These are phyloP conservation scores for Melanostoma scalare DNA, from an alignment of 2,888 invertebrate species.

Conservation along the genomic window DNA sequence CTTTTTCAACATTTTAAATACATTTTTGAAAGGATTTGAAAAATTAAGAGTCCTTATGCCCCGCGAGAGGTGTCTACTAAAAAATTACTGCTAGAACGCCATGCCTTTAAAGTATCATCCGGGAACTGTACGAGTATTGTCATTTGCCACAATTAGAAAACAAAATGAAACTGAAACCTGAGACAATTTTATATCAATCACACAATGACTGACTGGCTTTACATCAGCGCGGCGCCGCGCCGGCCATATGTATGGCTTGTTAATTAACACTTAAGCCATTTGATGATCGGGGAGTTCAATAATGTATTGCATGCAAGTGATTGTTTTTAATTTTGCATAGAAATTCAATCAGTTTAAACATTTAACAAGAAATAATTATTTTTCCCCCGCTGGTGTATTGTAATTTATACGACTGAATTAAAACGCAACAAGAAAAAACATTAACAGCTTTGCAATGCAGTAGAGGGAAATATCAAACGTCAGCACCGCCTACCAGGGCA, in stretches of 20 bases:
- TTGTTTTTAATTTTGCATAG: conserved; percentile 43
- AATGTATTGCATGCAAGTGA: conserved; percentile 22
- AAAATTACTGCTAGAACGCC: no score
- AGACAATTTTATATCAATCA: not conserved
- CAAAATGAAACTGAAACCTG: no score
- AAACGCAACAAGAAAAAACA: conserved; percentile 33
- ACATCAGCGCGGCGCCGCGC: not conserved
- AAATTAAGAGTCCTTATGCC: no score
- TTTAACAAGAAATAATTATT: conserved; percentile 39
- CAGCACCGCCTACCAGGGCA: conserved; percentile 53
- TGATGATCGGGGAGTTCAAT: conserved; percentile 36
- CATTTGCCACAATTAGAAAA: no score
- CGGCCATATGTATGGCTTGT: not conserved
- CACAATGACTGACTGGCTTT: conserved; percentile 16
- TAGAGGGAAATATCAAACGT: conserved; percentile 48
- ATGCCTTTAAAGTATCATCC: no score
- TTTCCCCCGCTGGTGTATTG: conserved; percentile 10
- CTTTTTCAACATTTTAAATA: no score
- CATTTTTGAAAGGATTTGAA: no score
- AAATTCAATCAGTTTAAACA: conserved; percentile 63
- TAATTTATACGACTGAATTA: conserved; percentile 38
- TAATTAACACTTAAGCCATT: conserved; percentile 17
- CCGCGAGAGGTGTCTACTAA: no score
- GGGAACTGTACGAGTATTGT: no score
- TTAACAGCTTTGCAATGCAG: conserved; percentile 21